phyloP scores from a whole-genome alignment of 2,888 invertebrate genomes.

The Drosophila setosimentum region DNA sequence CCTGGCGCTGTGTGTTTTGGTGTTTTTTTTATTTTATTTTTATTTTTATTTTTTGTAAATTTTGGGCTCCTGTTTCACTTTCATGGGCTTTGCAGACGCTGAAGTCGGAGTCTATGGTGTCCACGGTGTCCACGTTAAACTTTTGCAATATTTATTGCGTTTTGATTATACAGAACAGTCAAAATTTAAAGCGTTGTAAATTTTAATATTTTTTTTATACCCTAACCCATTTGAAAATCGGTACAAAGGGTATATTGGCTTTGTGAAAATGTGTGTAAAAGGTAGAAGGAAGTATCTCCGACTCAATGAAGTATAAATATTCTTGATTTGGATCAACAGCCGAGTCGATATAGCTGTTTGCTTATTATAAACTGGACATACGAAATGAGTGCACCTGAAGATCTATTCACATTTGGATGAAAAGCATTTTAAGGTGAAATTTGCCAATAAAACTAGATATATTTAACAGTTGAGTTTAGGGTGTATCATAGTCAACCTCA shows the following conservation, averaged over 20 bases:
- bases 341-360: not conserved
- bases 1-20: conserved; percentile 33
- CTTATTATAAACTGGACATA: not conserved
- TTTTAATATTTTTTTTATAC: not conserved
- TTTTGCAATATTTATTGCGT: conserved; percentile 78
- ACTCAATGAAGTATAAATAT: not conserved
- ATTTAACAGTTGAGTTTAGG: not conserved
- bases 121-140: conserved; percentile 58
- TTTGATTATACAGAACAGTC: conserved; percentile 63
- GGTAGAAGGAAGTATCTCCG: not conserved
- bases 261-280: not conserved
- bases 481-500: not conserved
- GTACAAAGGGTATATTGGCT: not conserved
- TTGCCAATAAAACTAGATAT: not conserved
- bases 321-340: not conserved
- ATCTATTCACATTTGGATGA: not conserved
- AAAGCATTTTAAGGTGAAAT: not conserved
- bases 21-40: not conserved
- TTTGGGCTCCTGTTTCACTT: conserved; percentile 44
- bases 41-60: conserved; percentile 1
- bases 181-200: conserved; percentile 9
- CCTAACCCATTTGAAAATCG: not conserved
- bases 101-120: not conserved
- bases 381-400: not conserved
- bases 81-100: conserved; percentile 41